A percentile compares a stretch with the other conserved stretches of the same genome.
These are phyloP conservation scores for Tapirus terrestris DNA, from an alignment of 2,113 vertebrate species.

Conservation along the genomic window DNA sequence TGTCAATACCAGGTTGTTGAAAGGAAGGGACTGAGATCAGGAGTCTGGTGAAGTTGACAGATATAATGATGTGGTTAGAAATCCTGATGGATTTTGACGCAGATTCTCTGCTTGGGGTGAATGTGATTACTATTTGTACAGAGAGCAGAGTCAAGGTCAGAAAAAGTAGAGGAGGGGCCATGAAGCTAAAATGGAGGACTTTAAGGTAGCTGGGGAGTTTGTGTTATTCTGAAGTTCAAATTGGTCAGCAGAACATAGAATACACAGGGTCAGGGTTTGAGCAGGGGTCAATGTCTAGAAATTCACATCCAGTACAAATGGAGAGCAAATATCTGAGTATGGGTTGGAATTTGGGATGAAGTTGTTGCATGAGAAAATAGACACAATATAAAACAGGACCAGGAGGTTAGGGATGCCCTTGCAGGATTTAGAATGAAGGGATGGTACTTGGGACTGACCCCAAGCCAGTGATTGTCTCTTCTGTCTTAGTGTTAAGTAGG, in stretches of 20 bases:
- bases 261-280: neutral
- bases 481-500: slow-evolving; percentile 46
- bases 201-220: neutral
- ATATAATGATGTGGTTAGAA: slow-evolving; percentile 64
- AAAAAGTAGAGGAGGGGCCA: neutral
- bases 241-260: neutral
- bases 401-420: neutral
- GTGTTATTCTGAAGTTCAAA: slow-evolving; percentile 13
- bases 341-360: neutral
- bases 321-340: neutral
- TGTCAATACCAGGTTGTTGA: slow-evolving; percentile 60
- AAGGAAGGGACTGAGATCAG: slow-evolving; percentile 39
- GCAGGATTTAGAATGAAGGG: neutral
- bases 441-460: neutral
- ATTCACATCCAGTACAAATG: neutral
- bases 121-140: slow-evolving; percentile 1
- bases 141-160: slow-evolving; percentile 60
- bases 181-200: neutral
- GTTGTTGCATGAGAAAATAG: neutral
- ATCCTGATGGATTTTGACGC: slow-evolving; percentile 29
- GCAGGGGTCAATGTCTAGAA: neutral
- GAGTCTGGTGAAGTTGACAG: slow-evolving; percentile 57
- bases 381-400: neutral
- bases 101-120: slow-evolving; percentile 43
- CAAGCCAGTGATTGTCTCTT: neutral